Base-by-base conservation (phyloP, 1,140 invertebrate species). In the Macrobrachium nipponense region DNA sequence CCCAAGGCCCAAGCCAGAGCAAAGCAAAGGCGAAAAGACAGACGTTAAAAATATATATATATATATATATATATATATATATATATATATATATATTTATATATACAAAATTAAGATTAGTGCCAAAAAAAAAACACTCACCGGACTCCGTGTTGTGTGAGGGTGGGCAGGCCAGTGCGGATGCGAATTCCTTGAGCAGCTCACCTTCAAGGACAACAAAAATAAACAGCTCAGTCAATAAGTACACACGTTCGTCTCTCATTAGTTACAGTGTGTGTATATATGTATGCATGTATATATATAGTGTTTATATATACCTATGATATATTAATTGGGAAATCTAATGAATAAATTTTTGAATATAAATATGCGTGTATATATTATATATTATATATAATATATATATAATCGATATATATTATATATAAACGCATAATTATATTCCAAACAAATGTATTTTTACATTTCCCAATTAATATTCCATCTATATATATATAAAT, bases 121-220 rank as follows among this genome's bases (percentile, higher is more conserved):
- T 15, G 36, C 23, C n/a, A n/a, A 43, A 14, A 36, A 36, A 36
- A 36, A 36, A 4, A 36, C 27, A 66, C 78, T 80, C 78, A 80
- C 78, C 78, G 60, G 61, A 64, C 18, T 80, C 78, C 12, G 78
- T 60, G 62, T 18, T 66, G 78, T 80, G 78, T 11, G 78, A 66
- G 23, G 78, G 18, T 17, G 78, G 15, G 61, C 23, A 17, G 23
- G n/a, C 61, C 27, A 66, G 78, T n/a, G 43, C 59, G 23, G 78
- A 66, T 23, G 78, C 27, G 60, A 80, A 18, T 43, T 64, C 78
- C 78, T 80, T 62, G 78, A 80, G 62, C 78, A 80, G 78, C 78
- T 80, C 78, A 80, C 78, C 78, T 80, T 60, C 17, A 80, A 79
- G 58, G 6, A 79, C 0, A 44, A 27, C 11, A 58, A 43, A 27